Conservation (phyloP, 2,797 vertebrate species). For the Spinibarbus caldwelli region DNA sequence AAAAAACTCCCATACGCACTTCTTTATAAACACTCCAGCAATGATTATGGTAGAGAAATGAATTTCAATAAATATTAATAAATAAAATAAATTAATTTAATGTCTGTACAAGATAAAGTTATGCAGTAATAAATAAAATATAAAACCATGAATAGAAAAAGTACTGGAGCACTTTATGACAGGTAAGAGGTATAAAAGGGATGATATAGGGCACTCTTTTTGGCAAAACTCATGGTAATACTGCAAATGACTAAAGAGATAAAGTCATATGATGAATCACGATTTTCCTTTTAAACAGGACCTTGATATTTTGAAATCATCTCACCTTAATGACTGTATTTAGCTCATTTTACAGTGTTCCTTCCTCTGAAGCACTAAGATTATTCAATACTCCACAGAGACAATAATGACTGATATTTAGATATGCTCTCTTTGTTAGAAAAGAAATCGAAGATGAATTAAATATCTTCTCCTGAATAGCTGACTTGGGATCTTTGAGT, state of each 20-base stretch:
- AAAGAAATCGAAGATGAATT: constrained; percentile 28
- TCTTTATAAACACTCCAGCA: constrained; percentile 55
- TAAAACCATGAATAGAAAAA: constrained; percentile 53
- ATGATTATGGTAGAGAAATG: constrained; percentile 57
- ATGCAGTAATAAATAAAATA: constrained; percentile 58
- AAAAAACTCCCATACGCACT: constrained; percentile 24
- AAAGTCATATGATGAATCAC: constrained; percentile 3
- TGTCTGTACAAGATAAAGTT: constrained; percentile 77
- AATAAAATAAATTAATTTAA: constrained; percentile 77
- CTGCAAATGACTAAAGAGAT: constrained; percentile 41
- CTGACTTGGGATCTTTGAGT: background rate
- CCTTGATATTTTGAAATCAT: background rate
- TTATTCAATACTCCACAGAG: constrained; percentile 25
- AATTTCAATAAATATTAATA: constrained; percentile 67
- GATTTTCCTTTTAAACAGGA: constrained; percentile 35
- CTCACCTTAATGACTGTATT: constrained; percentile 11
- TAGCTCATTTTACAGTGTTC: constrained; percentile 10
- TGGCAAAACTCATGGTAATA: constrained; percentile 49
- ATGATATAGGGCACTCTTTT: constrained; percentile 53
- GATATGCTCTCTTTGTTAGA: constrained; percentile 18
- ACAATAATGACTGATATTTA: constrained; percentile 27
- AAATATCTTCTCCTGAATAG: constrained; percentile 16
- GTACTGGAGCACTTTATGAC: constrained; percentile 47
- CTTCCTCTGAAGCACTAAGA: background rate
- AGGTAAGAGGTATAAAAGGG: constrained; percentile 57